Evolutionary conservation across 1,140 invertebrate genomes (phyloP), one percentile per base, ranked within the genome.

Genomic region (Macrostomum lignano): DNA sequence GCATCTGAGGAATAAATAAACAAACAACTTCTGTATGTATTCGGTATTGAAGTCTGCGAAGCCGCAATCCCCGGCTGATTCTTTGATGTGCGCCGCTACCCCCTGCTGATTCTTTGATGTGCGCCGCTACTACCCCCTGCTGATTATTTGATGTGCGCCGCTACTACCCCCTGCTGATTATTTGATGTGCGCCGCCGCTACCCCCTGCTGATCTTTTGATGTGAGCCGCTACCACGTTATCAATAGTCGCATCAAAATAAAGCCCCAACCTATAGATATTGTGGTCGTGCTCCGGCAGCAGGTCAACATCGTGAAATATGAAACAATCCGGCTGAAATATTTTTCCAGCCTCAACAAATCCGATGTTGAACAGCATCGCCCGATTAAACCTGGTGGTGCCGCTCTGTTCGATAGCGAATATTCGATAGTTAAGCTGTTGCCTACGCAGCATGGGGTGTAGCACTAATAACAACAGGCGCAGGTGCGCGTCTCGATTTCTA

Each of bases 221-320:
- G n/a, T n/a, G n/a, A n/a, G n/a, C n/a, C n/a, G n/a, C n/a, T n/a
- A n/a, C n/a, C n/a, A n/a, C n/a, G n/a, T n/a, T n/a, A n/a, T n/a
- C n/a, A n/a, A n/a, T n/a, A n/a, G n/a, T n/a, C n/a, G n/a, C n/a
- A n/a, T n/a, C n/a, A n/a, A n/a, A n/a, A n/a, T n/a, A n/a, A n/a
- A n/a, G n/a, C n/a, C n/a, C n/a, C n/a, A n/a, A 94, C 10, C 71
- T 73, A 59, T 93, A 94, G 36, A 49, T 43, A 58, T 91, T 88
- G 2, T 71, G 67, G 35, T 68, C 66, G 55, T 75, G 75, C 40
- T 86, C 64, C 7, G 84, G 84, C 35, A 93, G 63, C 13, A 93
- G 55, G 60, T 94, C 82, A 25, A 93, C 74, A 51, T 94, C 82
- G 55, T 91, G 82, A 44, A 94, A 73, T 31, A 93, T 70, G 29